Percentiles rank a stretch among this genome's conserved stretches.
These are phyloP conservation scores for Pteropus alecto DNA, from an alignment of 2,113 vertebrate species.

Conservation along the genomic window DNA sequence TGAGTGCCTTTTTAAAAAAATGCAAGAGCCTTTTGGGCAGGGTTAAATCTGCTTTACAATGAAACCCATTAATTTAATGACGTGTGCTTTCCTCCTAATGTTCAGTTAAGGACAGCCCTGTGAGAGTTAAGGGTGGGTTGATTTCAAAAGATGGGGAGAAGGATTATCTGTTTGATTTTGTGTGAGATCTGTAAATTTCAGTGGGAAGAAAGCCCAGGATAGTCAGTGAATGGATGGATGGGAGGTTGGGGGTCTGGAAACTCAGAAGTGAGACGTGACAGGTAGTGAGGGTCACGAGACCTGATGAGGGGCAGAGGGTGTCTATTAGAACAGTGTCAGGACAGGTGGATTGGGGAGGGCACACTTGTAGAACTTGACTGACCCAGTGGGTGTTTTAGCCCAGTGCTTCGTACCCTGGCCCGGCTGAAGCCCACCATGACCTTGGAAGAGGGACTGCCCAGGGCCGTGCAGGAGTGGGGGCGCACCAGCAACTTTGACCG, in stretches of 20 bases:
- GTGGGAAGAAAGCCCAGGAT: neutral
- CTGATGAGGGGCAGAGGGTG: neutral
- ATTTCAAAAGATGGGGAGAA: neutral
- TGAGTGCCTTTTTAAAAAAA: neutral
- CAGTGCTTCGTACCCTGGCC: constrained; percentile 77
- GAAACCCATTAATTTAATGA: neutral
- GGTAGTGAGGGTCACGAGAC: neutral
- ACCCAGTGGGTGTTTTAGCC: constrained; percentile 66
- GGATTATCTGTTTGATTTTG: neutral
- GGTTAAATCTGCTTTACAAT: neutral
- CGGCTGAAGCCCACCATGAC: constrained; percentile 71
- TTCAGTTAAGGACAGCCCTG: neutral
- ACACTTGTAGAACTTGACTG: neutral
- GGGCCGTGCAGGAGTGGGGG: constrained; percentile 79
- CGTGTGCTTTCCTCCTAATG: neutral
- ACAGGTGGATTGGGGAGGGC: neutral
- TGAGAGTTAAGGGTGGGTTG: neutral
- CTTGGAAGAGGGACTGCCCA: constrained; percentile 66
- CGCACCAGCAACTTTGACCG: constrained; percentile 79
- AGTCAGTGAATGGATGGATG: neutral
- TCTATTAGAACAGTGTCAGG: neutral
- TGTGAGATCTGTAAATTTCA: neutral
- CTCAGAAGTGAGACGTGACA: neutral
- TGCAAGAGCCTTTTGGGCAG: neutral
- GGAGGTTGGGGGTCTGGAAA: neutral